phyloP scores from a whole-genome alignment of 2,113 vertebrate species.

The Cochlearius cochlearius region DNA sequence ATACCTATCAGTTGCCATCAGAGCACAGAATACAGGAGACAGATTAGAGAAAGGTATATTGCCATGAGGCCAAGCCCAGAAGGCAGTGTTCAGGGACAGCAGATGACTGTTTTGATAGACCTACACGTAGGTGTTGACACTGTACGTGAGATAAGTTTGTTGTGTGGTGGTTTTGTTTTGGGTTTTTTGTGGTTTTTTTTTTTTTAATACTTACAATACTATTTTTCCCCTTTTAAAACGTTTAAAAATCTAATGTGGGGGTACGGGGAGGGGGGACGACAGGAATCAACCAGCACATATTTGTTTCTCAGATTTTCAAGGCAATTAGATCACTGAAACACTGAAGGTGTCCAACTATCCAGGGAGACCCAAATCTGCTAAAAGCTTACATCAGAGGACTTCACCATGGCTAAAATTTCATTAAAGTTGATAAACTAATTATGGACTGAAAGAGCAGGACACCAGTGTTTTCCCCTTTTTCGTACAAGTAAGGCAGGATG shows the following conservation, averaged over 20 bases:
- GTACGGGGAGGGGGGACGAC: fast-evolving
- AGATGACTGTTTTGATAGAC: neutral
- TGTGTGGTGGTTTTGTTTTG: no score
- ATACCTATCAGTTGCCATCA: neutral
- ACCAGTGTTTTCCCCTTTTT: neutral
- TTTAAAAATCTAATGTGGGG: neutral
- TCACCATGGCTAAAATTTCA: neutral
- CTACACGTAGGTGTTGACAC: neutral
- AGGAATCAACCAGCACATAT: neutral
- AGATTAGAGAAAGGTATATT: neutral
- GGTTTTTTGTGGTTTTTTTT: neutral
- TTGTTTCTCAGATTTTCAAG: neutral
- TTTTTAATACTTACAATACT: neutral
- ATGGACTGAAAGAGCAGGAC: neutral
- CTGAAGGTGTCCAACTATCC: neutral
- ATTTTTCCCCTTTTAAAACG: neutral
- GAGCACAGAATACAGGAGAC: neutral
- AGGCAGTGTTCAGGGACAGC: neutral
- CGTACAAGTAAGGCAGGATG: neutral
- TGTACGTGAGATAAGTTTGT: neutral
- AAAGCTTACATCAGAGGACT: neutral
- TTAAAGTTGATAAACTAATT: neutral
- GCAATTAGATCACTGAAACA: neutral
- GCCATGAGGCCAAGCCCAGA: neutral
- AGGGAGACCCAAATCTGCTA: neutral